Conservation (phyloP, 1,140 invertebrate genomes). For the Elymnias hypermnestra region DNA sequence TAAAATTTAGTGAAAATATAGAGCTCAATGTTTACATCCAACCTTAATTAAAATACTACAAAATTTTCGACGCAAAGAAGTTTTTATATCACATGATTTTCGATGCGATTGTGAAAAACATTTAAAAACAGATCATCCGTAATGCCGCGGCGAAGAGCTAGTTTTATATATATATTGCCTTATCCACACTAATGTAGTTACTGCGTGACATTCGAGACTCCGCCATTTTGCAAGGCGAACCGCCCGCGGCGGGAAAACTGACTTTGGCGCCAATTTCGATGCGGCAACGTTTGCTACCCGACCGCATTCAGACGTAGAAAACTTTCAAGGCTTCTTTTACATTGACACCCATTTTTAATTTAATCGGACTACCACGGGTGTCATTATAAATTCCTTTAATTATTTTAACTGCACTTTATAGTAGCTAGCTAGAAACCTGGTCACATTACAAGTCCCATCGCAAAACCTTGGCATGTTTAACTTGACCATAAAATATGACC, state of each 20-base stretch:
- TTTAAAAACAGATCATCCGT: too few relatives aligned
- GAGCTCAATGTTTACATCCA: too few relatives aligned
- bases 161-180: too few relatives aligned
- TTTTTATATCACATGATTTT: too few relatives aligned
- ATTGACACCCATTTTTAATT: slow-evolving; percentile 25
- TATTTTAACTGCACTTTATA: slow-evolving; percentile 54
- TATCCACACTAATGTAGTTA: slow-evolving; percentile 44
- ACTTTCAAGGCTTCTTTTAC: slow-evolving; percentile 21
- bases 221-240: slow-evolving; percentile 71
- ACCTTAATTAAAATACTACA: too few relatives aligned
- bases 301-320: slow-evolving; percentile 35
- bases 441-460: slow-evolving; percentile 45
- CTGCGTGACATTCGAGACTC: slow-evolving; percentile 64
- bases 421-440: slow-evolving; percentile 37
- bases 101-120: too few relatives aligned
- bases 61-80: too few relatives aligned
- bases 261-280: slow-evolving; percentile 72
- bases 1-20: too few relatives aligned
- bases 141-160: too few relatives aligned
- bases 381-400: slow-evolving; percentile 64
- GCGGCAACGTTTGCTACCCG: slow-evolving; percentile 46
- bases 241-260: slow-evolving; percentile 66
- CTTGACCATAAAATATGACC: slow-evolving; percentile 32
- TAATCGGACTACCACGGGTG: slow-evolving; percentile 29
- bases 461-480: slow-evolving; percentile 40